phyloP scores from a whole-genome alignment of 2,888 invertebrate species.

The Drosophila pseudotalamancana region DNA sequence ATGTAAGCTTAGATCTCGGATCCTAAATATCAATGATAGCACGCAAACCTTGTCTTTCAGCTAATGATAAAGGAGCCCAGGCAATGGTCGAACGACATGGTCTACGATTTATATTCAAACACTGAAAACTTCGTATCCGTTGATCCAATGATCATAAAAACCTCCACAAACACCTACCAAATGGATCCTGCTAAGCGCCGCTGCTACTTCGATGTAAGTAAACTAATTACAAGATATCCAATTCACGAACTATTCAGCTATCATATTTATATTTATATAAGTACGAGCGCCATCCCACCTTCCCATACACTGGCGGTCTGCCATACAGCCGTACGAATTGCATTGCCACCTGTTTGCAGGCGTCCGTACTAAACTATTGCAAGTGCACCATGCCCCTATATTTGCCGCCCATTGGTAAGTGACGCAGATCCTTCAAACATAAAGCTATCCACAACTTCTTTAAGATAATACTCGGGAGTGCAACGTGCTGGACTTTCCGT shows the following conservation, averaged over 20 bases:
- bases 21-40: not conserved
- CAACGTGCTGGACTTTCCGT: slow-evolving; percentile 67
- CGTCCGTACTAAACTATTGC: slow-evolving; percentile 63
- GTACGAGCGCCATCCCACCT: slow-evolving; percentile 60
- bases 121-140: slow-evolving; percentile 73
- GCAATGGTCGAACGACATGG: slow-evolving; percentile 64
- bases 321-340: slow-evolving; percentile 77
- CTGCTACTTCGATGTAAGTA: slow-evolving; percentile 75
- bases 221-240: not conserved
- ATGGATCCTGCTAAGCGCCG: slow-evolving; percentile 59
- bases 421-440: too few relatives aligned
- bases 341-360: slow-evolving; percentile 71
- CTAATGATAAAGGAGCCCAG: slow-evolving; percentile 72
- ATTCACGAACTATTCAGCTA: not conserved
- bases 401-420: slow-evolving; percentile 61
- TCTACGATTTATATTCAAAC: slow-evolving; percentile 58
- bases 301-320: slow-evolving; percentile 38
- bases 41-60: slow-evolving; percentile 21
- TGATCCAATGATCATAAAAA: slow-evolving; percentile 64
- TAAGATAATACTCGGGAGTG: slow-evolving; percentile 62
- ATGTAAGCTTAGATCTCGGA: slow-evolving; percentile 38
- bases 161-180: slow-evolving; percentile 52
- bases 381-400: slow-evolving; percentile 77
- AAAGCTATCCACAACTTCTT: too few relatives aligned
- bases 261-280: slow-evolving; percentile 18